Conservation (phyloP, 2,888 invertebrate species). For the Lasioglossum pauxillum region DNA sequence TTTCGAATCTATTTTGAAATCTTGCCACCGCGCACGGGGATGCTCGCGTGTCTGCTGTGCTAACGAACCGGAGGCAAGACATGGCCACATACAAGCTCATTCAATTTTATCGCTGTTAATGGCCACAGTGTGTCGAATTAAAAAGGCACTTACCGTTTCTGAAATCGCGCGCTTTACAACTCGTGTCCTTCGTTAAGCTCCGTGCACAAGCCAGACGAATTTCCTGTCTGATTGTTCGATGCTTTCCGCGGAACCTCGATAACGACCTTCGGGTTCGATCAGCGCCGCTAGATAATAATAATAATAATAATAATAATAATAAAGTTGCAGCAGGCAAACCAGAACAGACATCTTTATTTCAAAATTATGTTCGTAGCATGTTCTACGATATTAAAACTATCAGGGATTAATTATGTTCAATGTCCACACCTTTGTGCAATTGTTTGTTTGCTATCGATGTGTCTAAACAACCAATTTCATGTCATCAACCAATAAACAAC, state of each 20-base stretch:
- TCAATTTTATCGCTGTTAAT: conserved; percentile 17
- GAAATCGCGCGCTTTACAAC: conserved; percentile 12
- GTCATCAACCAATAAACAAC: too few relatives aligned
- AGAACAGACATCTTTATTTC: not conserved
- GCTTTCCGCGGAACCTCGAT: not conserved
- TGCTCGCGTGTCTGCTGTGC: conserved; percentile 13
- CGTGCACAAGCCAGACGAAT: not conserved
- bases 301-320: not conserved
- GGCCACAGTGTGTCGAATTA: conserved; percentile 20
- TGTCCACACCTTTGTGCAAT: too few relatives aligned
- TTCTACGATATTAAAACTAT: too few relatives aligned
- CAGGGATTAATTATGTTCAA: too few relatives aligned
- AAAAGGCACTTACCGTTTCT: conserved; percentile 29
- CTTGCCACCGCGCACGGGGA: conserved; percentile 25
- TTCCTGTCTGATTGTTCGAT: not conserved
- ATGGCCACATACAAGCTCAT: not conserved
- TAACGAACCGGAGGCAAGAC: conserved; percentile 14
- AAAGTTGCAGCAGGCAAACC: not conserved
- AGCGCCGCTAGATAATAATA: not conserved
- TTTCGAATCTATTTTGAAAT: conserved; percentile 47
- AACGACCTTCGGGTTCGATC: not conserved
- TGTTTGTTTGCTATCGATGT: too few relatives aligned
- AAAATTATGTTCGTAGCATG: not conserved
- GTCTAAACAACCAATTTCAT: not conserved
- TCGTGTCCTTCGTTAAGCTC: conserved; percentile 31